Evolutionary conservation across 2,113 vertebrate species (phyloP), one percentile per base, ranked within the genome.

Genomic region (Podilymbus podiceps): DNA sequence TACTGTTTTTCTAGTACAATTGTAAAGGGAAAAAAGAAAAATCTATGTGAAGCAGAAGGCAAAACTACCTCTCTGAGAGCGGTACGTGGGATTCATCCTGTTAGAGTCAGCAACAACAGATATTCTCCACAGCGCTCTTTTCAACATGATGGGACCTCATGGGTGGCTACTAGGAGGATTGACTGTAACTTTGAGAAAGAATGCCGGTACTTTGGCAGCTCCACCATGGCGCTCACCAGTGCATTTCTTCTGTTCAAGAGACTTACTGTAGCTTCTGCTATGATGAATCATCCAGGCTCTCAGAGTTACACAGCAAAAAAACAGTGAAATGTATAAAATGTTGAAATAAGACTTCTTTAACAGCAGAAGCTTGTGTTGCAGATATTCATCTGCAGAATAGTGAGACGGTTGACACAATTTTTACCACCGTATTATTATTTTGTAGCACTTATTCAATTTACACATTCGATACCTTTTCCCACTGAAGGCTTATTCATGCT

Each of bases 81-180:
- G 0, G 5, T 56, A 8, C 8, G 90, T 82, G 1, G 6, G 44
- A 3, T 90, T 79, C 79, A 30, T 49, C 23, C 31, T 2, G 0
- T 24, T 27, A 15, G 10, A 63, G 9, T 44, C 53, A 14, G 40
- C 7, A 11, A 33, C 30, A 59, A n/a, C 7, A 75, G 56, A 33
- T 27, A 20, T 15, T 64, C 25, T 81, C n/a, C 52, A 52, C 27
- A 40, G 50, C 0, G 2, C 13, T 38, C 33, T 85, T 66, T 73
- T 55, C 63, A n/a, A 1, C 46, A 24, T 1, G 0, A 1, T 12
- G 31, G 42, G 31, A 28, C n/a, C 11, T 31, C 27, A 30, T 14
- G 18, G 8, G 10, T 88, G 22, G 16, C 73, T 76, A 27, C 33
- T 73, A 22, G 44, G 21, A 9, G 25, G 19, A 35, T 30, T 85